phyloP scores from a whole-genome alignment of 2,113 vertebrate species.

The Ictalurus punctatus region DNA sequence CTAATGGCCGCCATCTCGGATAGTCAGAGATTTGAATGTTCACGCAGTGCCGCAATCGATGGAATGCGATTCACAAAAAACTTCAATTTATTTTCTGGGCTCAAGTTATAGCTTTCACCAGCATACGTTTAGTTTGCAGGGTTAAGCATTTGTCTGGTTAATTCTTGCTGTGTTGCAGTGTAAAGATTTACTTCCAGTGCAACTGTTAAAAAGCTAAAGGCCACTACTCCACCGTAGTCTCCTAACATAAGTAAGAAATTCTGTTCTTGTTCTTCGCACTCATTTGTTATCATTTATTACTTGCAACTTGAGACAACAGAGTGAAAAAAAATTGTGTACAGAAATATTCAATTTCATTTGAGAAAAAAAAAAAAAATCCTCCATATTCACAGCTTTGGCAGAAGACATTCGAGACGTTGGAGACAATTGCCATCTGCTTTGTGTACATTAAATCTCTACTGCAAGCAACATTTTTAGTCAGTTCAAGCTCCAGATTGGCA shows the following conservation, averaged over 20 bases:
- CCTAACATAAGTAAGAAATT: neutral
- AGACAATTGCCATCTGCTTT: conserved; percentile 29
- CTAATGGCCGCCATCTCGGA: neutral
- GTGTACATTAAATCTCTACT: conserved; percentile 4
- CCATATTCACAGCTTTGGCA: conserved; percentile 21
- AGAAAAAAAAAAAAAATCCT: neutral
- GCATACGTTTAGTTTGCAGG: neutral
- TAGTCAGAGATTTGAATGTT: neutral
- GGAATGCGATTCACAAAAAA: neutral
- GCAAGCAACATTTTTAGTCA: conserved; percentile 33
- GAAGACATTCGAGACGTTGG: conserved; percentile 8
- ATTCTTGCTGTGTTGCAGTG: neutral
- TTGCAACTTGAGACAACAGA: neutral
- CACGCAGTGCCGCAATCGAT: neutral
- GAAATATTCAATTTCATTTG: neutral
- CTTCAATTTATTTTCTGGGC: neutral
- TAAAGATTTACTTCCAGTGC: neutral
- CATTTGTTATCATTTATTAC: neutral
- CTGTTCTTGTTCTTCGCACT: neutral
- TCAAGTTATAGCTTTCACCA: neutral
- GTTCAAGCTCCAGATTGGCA: conserved; percentile 30
- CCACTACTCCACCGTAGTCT: neutral
- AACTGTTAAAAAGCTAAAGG: neutral
- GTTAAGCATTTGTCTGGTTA: neutral
- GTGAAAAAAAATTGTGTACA: neutral